phyloP scores from a whole-genome alignment of 2,888 invertebrate genomes.

The Trypoxylon attenuatum region DNA sequence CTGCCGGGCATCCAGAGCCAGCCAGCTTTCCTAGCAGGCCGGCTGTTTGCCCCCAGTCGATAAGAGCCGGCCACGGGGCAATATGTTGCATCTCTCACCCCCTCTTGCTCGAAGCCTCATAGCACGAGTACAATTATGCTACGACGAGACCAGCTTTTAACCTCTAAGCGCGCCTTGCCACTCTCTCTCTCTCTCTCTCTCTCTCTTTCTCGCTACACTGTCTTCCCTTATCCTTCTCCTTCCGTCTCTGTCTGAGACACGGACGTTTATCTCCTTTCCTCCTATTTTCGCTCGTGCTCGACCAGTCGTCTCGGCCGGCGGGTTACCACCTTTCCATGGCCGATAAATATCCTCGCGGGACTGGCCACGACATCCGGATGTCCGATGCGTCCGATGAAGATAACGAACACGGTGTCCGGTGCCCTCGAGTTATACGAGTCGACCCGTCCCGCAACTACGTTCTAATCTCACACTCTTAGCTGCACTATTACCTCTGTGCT shows the following conservation, averaged over 20 bases:
- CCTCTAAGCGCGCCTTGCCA: conserved; percentile 19
- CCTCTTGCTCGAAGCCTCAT: conserved; percentile 48
- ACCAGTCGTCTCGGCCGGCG: no score
- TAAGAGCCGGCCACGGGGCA: conserved; percentile 66
- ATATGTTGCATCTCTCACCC: conserved; percentile 66
- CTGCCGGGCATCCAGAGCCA: conserved; percentile 68
- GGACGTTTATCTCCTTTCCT: no score
- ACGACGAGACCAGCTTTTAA: conserved; percentile 41
- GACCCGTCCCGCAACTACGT: neutral
- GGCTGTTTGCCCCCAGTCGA: conserved; percentile 67
- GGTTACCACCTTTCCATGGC: no score
- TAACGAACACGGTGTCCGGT: conserved; percentile 1
- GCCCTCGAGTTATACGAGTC: neutral
- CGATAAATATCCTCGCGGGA: conserved; percentile 16
- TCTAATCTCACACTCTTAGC: conserved; percentile 5
- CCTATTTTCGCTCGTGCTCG: no score
- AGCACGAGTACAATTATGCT: conserved; percentile 55
- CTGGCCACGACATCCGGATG: conserved; percentile 12
- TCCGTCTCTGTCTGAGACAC: no score
- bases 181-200: no score
- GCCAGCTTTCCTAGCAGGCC: conserved; percentile 59
- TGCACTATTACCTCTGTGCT: no score
- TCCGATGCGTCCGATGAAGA: conserved; percentile 15
- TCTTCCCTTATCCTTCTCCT: no score
- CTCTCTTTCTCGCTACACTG: no score